Percentiles rank a stretch among this genome's conserved stretches.
These are phyloP conservation scores for Spilarctia lutea DNA, from an alignment of 2,888 invertebrate genomes.

Conservation along the genomic window DNA sequence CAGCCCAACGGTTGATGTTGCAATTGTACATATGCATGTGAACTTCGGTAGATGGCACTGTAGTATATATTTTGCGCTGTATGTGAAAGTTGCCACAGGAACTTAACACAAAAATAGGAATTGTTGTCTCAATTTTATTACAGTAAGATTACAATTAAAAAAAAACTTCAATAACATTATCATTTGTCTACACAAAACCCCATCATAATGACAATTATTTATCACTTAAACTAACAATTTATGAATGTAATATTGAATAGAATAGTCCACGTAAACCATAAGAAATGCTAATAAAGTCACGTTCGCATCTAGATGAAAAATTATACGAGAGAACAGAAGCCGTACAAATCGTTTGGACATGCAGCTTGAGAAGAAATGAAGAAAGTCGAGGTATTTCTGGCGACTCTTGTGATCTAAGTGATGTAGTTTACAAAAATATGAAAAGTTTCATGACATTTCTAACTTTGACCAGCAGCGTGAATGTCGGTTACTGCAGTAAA, in stretches of 20 bases:
- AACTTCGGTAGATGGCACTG: too few species aligned
- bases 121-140: too few species aligned
- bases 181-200: neutral
- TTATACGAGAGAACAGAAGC: neutral
- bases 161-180: neutral
- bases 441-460: neutral
- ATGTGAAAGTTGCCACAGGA: too few species aligned
- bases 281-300: slow-evolving; percentile 13
- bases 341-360: slow-evolving; percentile 6
- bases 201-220: neutral
- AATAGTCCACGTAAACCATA: neutral
- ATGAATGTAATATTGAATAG: neutral
- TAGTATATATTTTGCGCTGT: too few species aligned
- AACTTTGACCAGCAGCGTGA: too few species aligned
- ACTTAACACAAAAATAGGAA: too few species aligned
- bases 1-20: too few species aligned
- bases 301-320: slow-evolving; percentile 10
- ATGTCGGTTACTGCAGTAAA: too few species aligned
- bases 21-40: too few species aligned
- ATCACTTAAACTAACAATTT: neutral
- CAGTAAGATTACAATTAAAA: too few species aligned
- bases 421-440: neutral
- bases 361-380: neutral
- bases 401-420: neutral
- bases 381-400: neutral